A percentile compares a stretch with the other conserved stretches of the same genome.
phyloP scores from a whole-genome alignment of 2,113 vertebrate species.

The Clarias gariepinus region DNA sequence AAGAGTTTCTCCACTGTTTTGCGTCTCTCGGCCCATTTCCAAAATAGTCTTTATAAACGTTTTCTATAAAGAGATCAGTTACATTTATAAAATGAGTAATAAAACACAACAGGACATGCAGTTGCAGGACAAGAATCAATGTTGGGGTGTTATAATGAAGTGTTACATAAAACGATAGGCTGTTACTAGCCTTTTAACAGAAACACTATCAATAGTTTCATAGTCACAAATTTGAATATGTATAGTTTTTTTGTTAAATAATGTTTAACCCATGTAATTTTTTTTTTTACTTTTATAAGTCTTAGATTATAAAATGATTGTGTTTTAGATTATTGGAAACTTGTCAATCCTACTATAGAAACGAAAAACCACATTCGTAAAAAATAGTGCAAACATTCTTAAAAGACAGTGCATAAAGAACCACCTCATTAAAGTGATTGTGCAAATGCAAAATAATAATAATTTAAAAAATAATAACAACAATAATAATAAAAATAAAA shows the following conservation, averaged over 20 bases:
- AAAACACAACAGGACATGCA: neutral
- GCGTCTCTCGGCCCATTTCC: constrained; percentile 47
- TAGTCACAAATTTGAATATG: too few species aligned
- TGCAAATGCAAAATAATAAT: neutral
- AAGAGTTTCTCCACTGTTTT: constrained; percentile 58
- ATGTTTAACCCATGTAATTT: too few species aligned
- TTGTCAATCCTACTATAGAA: neutral
- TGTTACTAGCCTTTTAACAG: too few species aligned
- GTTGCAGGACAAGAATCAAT: neutral
- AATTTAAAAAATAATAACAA: too few species aligned
- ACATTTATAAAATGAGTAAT: neutral
- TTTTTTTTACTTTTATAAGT: too few species aligned
- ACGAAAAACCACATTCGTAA: neutral
- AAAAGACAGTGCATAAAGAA: neutral
- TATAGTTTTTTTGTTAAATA: too few species aligned
- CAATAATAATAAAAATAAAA: neutral
- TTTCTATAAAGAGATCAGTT: constrained; percentile 49
- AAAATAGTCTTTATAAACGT: constrained; percentile 59
- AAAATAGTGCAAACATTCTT: neutral
- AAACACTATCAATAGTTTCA: too few species aligned
- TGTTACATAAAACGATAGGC: neutral
- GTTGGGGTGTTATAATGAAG: neutral
- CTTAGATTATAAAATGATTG: too few species aligned
- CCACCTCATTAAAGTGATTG: neutral
- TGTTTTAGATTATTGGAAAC: too few species aligned